Percentiles rank a stretch among this genome's conserved stretches.
Conservation (phyloP, 2,888 invertebrate species). For the Tribolium freemani region DNA sequence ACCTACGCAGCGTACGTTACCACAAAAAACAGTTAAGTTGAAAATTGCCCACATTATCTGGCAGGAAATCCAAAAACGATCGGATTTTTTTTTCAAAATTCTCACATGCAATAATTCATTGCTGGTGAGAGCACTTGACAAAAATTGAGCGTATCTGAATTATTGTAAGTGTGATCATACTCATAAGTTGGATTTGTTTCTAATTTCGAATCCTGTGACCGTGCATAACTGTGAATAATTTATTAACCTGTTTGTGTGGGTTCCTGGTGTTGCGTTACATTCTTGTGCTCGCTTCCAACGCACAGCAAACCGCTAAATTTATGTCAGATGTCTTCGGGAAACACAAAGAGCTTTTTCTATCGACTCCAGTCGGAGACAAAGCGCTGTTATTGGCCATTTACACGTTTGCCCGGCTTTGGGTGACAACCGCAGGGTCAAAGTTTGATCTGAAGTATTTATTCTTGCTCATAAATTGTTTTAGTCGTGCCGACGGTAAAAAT, state of each 20-base stretch:
- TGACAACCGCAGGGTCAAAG: not conserved
- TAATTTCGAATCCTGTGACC: constrained; percentile 36
- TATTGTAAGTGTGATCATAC: too few relatives aligned
- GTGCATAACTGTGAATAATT: constrained; percentile 48
- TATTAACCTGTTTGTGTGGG: constrained; percentile 61
- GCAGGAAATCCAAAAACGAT: not conserved
- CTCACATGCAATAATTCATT: not conserved
- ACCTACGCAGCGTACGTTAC: not conserved
- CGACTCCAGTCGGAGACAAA: not conserved
- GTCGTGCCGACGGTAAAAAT: constrained; percentile 41
- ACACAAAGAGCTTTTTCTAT: constrained; percentile 41
- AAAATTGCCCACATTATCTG: not conserved
- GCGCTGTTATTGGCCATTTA: not conserved
- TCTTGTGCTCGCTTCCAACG: constrained; percentile 56
- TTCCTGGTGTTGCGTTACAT: constrained; percentile 57
- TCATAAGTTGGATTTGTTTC: constrained; percentile 10
- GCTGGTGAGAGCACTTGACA: too few relatives aligned
- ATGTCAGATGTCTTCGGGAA: constrained; percentile 42
- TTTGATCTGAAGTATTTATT: not conserved
- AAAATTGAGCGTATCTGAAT: too few relatives aligned
- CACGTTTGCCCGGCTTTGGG: not conserved
- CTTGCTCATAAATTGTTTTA: not conserved
- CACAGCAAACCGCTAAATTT: constrained; percentile 49
- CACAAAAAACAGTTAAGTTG: not conserved
- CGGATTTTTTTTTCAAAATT: not conserved